A percentile compares a stretch with the other conserved stretches of the same genome.
These are phyloP conservation scores for Accipiter cooperii DNA, from an alignment of 2,113 vertebrate species.

Conservation along the genomic window DNA sequence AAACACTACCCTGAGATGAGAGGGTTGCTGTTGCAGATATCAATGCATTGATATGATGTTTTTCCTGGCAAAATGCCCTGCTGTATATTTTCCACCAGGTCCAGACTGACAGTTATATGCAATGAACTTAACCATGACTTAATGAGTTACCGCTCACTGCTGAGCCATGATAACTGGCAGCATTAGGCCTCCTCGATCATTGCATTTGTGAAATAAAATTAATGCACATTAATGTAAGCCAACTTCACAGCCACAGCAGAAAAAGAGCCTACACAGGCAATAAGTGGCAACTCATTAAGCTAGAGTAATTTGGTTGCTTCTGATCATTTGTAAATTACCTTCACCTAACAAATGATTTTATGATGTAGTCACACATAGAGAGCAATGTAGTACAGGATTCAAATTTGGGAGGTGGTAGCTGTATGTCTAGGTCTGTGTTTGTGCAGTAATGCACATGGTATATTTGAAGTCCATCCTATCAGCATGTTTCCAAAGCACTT, in stretches of 20 bases:
- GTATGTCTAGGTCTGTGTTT: not conserved
- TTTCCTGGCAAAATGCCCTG: not conserved
- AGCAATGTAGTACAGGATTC: not conserved
- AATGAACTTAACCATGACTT: not conserved
- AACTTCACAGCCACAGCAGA: not conserved
- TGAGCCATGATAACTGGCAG: not conserved
- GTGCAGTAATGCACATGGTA: not conserved
- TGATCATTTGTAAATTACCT: conserved; percentile 42
- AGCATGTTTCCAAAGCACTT: not conserved
- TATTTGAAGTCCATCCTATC: not conserved
- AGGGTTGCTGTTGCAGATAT: rapidly evolving
- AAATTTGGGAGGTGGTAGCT: not conserved
- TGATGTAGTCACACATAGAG: not conserved
- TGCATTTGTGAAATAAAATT: conserved; percentile 22
- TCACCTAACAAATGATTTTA: conserved; percentile 32
- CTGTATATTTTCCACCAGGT: not conserved
- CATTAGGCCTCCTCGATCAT: not conserved
- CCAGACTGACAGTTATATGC: not conserved
- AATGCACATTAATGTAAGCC: not conserved
- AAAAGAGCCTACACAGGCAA: conserved; percentile 43
- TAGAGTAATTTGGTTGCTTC: conserved; percentile 34
- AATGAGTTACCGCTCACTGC: not conserved
- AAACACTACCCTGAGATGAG: not conserved
- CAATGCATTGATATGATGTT: not conserved
- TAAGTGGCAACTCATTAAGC: conserved; percentile 46